Evolutionary conservation across 2,113 vertebrate species (phyloP).

Genomic region (Raja brachyura): DNA sequence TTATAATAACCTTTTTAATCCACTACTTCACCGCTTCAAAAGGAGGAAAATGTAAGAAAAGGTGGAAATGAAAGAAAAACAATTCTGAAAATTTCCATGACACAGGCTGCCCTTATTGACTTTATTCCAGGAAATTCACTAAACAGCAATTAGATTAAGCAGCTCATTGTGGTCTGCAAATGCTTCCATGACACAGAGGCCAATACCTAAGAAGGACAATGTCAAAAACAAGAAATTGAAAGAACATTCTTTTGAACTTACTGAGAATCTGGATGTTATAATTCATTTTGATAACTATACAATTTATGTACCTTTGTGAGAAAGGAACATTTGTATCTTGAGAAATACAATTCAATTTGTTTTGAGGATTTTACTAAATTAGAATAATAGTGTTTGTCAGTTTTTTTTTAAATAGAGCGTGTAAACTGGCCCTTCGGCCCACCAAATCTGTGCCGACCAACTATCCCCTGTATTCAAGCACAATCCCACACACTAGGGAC

Average conservation of each 20-base stretch:
- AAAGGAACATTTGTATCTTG: neutral
- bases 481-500: too few species aligned
- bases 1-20: neutral
- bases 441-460: too few species aligned
- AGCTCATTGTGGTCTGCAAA: neutral
- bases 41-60: neutral
- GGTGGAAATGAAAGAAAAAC: neutral
- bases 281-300: neutral
- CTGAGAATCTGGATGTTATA: neutral
- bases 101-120: neutral
- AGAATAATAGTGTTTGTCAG: neutral
- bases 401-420: too few species aligned
- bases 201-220: neutral
- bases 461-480: too few species aligned
- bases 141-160: neutral
- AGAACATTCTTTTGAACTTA: neutral
- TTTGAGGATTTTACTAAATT: neutral
- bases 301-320: neutral
- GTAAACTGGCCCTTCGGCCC: too few species aligned
- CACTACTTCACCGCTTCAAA: neutral
- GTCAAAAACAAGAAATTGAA: neutral
- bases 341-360: neutral
- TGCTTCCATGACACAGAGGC: neutral
- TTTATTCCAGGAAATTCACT: neutral
- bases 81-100: neutral